A percentile compares a stretch with the other conserved stretches of the same genome.
Conservation (phyloP, 2,888 invertebrate genomes). For the Bedellia somnulentella region DNA sequence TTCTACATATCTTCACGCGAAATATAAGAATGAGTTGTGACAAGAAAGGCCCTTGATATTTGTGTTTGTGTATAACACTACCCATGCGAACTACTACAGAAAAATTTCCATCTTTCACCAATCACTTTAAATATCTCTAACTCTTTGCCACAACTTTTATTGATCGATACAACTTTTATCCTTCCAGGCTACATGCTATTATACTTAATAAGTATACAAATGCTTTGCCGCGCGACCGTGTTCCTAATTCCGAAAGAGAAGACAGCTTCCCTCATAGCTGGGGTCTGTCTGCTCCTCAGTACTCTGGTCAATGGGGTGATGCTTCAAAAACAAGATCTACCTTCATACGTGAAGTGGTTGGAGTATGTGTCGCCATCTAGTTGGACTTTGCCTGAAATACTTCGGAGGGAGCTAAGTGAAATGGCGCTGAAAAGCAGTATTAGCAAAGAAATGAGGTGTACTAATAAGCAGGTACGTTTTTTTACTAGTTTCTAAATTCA, state of each 20-base stretch:
- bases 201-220: conserved; percentile 70
- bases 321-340: conserved; percentile 69
- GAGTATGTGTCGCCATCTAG: conserved; percentile 70
- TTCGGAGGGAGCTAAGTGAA: conserved; percentile 67
- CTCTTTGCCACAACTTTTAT: neutral
- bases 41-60: too few relatives aligned
- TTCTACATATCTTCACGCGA: too few relatives aligned
- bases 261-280: conserved; percentile 64
- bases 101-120: too few relatives aligned
- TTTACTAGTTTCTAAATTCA: conserved; percentile 1
- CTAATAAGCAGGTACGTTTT: conserved; percentile 68
- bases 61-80: too few relatives aligned
- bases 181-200: conserved; percentile 69
- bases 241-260: conserved; percentile 69
- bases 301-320: conserved; percentile 69
- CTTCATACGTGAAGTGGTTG: conserved; percentile 67
- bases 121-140: neutral
- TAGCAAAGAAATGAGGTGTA: conserved; percentile 57
- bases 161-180: neutral
- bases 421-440: conserved; percentile 62
- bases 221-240: conserved; percentile 66
- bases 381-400: conserved; percentile 71
- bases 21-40: too few relatives aligned
- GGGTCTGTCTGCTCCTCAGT: conserved; percentile 61
- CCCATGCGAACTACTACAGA: too few relatives aligned